A percentile compares a stretch with the other conserved stretches of the same genome.
Conservation (phyloP, 2,888 invertebrate genomes). For the Aleiodes alternator region DNA sequence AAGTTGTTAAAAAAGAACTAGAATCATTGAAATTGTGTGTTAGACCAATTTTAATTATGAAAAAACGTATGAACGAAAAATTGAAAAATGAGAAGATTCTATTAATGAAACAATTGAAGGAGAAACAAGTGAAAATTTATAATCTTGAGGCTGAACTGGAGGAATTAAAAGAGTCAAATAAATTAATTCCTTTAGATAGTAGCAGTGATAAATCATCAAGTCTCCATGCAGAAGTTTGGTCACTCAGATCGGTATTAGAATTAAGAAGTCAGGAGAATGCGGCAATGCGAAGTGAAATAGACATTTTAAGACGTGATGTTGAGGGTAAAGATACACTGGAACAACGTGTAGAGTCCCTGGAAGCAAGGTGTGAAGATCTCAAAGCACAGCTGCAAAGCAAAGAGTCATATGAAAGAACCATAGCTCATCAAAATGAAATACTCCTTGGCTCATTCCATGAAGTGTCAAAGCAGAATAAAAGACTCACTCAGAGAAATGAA, state of each 20-base stretch:
- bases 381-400: slow-evolving; percentile 84
- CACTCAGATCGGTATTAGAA: slow-evolving; percentile 91
- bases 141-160: slow-evolving; percentile 63
- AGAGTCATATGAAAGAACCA: slow-evolving; percentile 84
- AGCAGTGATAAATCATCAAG: slow-evolving; percentile 75
- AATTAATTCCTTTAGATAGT: slow-evolving; percentile 77
- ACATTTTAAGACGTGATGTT: slow-evolving; percentile 83
- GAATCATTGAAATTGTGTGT: slow-evolving; percentile 82
- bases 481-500: slow-evolving; percentile 89
- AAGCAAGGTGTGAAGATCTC: slow-evolving; percentile 91
- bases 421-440: slow-evolving; percentile 83
- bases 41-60: slow-evolving; percentile 88
- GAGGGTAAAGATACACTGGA: slow-evolving; percentile 84
- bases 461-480: slow-evolving; percentile 86
- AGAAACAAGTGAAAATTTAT: slow-evolving; percentile 74
- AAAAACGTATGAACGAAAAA: slow-evolving; percentile 88
- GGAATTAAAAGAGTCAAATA: slow-evolving; percentile 75
- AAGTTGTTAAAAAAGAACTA: slow-evolving; percentile 37
- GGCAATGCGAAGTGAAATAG: slow-evolving; percentile 83
- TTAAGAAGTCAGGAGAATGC: slow-evolving; percentile 91
- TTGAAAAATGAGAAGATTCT: slow-evolving; percentile 83
- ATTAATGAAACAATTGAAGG: slow-evolving; percentile 82
- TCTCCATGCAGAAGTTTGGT: slow-evolving; percentile 86
- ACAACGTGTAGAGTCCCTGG: slow-evolving; percentile 85
- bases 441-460: slow-evolving; percentile 85